Evolutionary conservation across 2,888 invertebrate species (phyloP), one percentile per base, ranked within the genome.

Genomic region (Leptopilina drosophilae): DNA sequence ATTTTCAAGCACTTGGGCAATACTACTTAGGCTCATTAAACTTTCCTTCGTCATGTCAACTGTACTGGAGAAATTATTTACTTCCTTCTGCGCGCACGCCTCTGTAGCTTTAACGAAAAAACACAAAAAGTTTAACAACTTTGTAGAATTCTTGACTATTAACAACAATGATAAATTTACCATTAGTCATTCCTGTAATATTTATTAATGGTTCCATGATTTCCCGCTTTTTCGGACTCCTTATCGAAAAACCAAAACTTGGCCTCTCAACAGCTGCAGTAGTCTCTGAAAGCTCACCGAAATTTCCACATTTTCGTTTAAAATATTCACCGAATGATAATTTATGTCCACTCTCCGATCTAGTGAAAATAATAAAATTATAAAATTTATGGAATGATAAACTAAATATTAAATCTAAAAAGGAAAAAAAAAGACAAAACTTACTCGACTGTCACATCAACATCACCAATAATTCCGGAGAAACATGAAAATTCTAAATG

Each of bases 301-400:
- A 84, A 82, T 89, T 88, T 46, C 92, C 92, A 73, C 92, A 92
- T 85, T 91, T 92, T 64, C 92, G 88, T 82, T 88, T 87, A 81
- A 93, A 93, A 86, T 92, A 93, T 84, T 92, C 92, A 40, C 92
- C 92, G 46, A 93, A 89, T 3, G 93, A 92, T 64, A 92, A 82
- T 81, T 87, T 89, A n/a, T 87, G 88, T 8, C 88, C 88, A 77
- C 84, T 82, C 77, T 85, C 85, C 64, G 90, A 89, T 62, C 90
- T 90, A 65, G 42, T 62, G 20, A 20, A 20, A 20, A 20, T 20
- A 20, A 20, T 20, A 20, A 20, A 7, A 81, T 83, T 80, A 69
- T 20, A 46, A 69, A 26, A 33, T 7, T 77, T 42, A 33, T 56
- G n/a, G 8, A 6, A 12, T 11, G 59, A 53, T 64, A 56, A 20